Base-by-base conservation (phyloP, 2,113 vertebrate species). In the Cavia porcellus region DNA sequence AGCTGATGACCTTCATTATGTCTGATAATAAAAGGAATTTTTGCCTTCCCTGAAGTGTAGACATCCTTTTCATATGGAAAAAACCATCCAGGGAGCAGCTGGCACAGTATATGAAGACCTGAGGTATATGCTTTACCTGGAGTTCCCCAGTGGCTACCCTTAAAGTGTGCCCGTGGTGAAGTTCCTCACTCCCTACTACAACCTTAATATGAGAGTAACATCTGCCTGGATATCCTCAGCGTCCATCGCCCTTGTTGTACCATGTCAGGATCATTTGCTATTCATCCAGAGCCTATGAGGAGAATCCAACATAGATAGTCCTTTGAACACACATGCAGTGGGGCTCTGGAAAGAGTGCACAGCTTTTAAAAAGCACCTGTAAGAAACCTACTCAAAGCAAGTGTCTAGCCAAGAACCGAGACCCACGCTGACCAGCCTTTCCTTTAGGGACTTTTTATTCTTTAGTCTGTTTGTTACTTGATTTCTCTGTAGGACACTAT, bases 191-290 rank as follows among this genome's bases (percentile, higher is more conserved):
- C 97, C 99, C 25, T 99, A 99, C 98, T 99, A 99, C 86, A 99
- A 99, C 83, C 99, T 99, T 89, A 99, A 99, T 12, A 99, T 99
- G 98, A 99, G 99, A 99, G n/a, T 6, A 99, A 99, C 94, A 99
- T 99, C n/a, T 99, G 99, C 90, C 98, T 99, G 20, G 99, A 99
- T 98, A 99, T 99, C 96, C 98, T 99, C 74, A 99, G 99, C 96
- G 99, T 42, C 99, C 66, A n/a, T 70, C 15, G 0, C 99, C 99
- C 0, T 98, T 99, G 0, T 99, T 99, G 0, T 99, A 99, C 8
- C 99, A 99, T 0, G 99, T 99, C 42, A 98, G 99, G 72, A 99
- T 99, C 35, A 99, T 99, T 95, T 99, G 82, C 98, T 99, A 75
- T 99, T 99, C 47, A 98, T 99, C 90, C 99, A 99, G 74, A 99